A percentile compares a stretch with the other conserved stretches of the same genome.
Evolutionary conservation across 2,113 vertebrate genomes (phyloP).

Genomic region (Microtus montanus): DNA sequence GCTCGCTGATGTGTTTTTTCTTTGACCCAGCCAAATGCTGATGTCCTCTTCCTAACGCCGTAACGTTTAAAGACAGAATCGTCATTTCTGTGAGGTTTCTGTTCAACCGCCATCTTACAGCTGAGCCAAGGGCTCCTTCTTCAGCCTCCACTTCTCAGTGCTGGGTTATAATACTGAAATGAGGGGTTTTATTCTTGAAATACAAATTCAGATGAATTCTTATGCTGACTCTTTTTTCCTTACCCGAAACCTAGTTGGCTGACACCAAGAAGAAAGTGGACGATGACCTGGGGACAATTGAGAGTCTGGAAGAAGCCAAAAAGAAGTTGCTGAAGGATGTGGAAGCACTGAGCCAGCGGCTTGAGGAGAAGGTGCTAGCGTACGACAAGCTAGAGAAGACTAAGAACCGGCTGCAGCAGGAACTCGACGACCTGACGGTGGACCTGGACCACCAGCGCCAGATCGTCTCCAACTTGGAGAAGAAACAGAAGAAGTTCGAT

Average conservation of each 20-base stretch:
- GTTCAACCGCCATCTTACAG: not conserved
- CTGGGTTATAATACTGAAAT: not conserved
- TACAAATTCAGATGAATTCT: not conserved
- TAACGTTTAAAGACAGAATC: not conserved
- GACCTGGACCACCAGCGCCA: conserved; percentile 98
- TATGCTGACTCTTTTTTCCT: not conserved
- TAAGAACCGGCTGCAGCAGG: conserved; percentile 97
- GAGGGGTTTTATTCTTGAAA: not conserved
- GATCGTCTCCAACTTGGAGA: conserved; percentile 97
- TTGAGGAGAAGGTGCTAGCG: conserved; percentile 95
- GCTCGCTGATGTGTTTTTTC: not conserved
- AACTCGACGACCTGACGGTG: conserved; percentile 96
- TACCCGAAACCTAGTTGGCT: conserved; percentile 84
- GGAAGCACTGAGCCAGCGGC: conserved; percentile 91
- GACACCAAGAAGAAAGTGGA: conserved; percentile 98
- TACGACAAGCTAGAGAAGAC: conserved; percentile 99
- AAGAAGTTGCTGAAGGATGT: conserved; percentile 95
- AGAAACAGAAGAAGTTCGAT: conserved; percentile 99
- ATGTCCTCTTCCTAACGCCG: not conserved
- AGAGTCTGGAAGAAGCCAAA: conserved; percentile 94
- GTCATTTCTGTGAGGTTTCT: not conserved
- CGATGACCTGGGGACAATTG: conserved; percentile 93
- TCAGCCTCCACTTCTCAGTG: not conserved
- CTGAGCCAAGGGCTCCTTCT: not conserved
- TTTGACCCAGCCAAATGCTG: not conserved